phyloP scores from a whole-genome alignment of 2,888 invertebrate genomes.

The Zhuqinia jingwanae region DNA sequence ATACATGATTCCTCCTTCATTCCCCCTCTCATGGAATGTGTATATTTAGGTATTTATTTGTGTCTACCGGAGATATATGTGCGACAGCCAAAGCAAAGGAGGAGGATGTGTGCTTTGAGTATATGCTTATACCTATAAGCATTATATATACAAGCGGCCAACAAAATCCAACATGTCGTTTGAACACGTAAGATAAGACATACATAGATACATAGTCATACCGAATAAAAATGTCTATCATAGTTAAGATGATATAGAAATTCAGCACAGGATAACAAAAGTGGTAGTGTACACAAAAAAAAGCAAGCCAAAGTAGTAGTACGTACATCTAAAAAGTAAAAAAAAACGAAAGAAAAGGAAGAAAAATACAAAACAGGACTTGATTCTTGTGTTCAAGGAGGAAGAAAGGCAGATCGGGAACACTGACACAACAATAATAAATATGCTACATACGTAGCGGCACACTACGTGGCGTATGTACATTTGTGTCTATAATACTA shows the following conservation, averaged over 20 bases:
- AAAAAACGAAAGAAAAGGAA: slow-evolving; percentile 6
- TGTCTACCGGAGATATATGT: slow-evolving; percentile 37
- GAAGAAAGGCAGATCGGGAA: slow-evolving; percentile 46
- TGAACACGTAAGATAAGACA: slow-evolving; percentile 1
- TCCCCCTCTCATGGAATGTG: slow-evolving; percentile 34
- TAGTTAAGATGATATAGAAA: not conserved
- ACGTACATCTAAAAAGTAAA: not conserved
- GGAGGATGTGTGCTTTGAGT: slow-evolving; percentile 17
- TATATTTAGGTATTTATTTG: slow-evolving; percentile 26
- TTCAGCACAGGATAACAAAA: not conserved
- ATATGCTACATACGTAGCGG: slow-evolving; percentile 27
- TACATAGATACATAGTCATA: not conserved
- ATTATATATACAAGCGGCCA: not conserved
- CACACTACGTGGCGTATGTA: slow-evolving; percentile 18
- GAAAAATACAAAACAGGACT: slow-evolving; percentile 29
- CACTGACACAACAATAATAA: slow-evolving; percentile 43
- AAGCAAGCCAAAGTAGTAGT: slow-evolving; percentile 1
- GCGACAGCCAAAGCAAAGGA: slow-evolving; percentile 19
- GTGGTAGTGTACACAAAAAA: not conserved
- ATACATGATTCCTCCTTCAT: slow-evolving; percentile 51
- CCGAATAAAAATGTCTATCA: slow-evolving; percentile 26
- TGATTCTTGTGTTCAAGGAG: slow-evolving; percentile 49
- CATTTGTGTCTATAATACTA: slow-evolving; percentile 3
- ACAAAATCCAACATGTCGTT: slow-evolving; percentile 27
- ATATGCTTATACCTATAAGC: too few species aligned